These are phyloP conservation scores for Steinernema scapterisci DNA, from an alignment of 2,888 invertebrate species.

Conservation along the genomic window DNA sequence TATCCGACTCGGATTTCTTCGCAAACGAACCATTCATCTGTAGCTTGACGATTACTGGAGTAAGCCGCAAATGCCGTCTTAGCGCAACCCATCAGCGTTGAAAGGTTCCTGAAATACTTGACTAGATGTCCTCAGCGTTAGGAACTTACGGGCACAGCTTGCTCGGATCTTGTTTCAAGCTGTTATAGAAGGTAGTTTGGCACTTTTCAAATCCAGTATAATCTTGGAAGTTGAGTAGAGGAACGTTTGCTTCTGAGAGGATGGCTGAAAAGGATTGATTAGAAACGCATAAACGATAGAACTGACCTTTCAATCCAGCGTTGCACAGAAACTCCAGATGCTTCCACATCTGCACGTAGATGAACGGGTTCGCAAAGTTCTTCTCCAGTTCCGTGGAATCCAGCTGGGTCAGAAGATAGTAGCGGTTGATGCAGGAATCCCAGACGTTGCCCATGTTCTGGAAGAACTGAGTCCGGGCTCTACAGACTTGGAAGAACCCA, in stretches of 20 bases:
- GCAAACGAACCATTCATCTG: background rate
- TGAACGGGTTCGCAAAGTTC: background rate
- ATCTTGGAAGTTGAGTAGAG: background rate
- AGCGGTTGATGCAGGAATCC: background rate
- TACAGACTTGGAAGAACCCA: background rate
- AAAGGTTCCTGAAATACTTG: background rate
- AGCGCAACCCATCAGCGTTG: background rate
- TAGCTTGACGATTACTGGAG: background rate
- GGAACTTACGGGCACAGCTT: background rate
- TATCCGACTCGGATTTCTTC: constrained; percentile 7
- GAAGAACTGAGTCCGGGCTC: background rate
- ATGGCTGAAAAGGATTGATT: background rate
- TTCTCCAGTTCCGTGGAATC: background rate
- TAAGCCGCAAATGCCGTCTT: background rate
- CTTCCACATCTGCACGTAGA: constrained; percentile 10
- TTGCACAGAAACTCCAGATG: constrained; percentile 6
- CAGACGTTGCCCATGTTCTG: background rate
- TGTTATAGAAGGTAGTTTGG: background rate
- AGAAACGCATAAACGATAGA: no score
- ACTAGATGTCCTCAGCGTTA: background rate
- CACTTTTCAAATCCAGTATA: background rate
- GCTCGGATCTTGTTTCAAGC: background rate
- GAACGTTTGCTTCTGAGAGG: no score
- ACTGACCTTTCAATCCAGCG: background rate
- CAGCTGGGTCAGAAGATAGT: background rate